Evolutionary conservation across 2,888 invertebrate species (phyloP).

Genomic region (Melipona bicolor): DNA sequence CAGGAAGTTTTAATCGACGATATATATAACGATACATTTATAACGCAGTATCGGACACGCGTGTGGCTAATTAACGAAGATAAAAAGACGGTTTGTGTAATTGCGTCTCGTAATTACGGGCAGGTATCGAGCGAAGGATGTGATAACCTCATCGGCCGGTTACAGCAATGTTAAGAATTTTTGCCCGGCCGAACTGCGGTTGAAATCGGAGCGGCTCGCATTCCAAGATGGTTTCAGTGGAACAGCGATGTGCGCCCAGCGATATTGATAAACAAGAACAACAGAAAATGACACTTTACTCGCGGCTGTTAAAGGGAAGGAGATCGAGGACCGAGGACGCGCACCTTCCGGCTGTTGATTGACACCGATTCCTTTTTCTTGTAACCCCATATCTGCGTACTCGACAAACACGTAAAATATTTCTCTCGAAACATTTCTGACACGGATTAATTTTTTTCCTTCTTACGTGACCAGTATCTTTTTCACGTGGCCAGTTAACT

Average conservation of each 20-base stretch:
- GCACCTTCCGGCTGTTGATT: slow-evolving; percentile 46
- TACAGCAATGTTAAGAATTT: slow-evolving; percentile 74
- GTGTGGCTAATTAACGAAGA: slow-evolving; percentile 49
- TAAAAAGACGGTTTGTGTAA: slow-evolving; percentile 58
- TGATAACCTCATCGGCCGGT: slow-evolving; percentile 68
- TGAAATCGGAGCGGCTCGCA: slow-evolving; percentile 76
- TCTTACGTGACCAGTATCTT: not conserved
- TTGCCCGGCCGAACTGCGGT: slow-evolving; percentile 71
- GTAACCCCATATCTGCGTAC: not conserved
- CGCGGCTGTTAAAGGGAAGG: slow-evolving; percentile 44
- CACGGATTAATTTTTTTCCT: not conserved
- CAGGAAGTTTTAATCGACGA: slow-evolving; percentile 4
- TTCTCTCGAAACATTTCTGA: not conserved
- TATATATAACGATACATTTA: not conserved
- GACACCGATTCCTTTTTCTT: slow-evolving; percentile 39
- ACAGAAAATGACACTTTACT: slow-evolving; percentile 35
- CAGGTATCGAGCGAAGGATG: slow-evolving; percentile 39
- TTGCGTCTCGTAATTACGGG: slow-evolving; percentile 49
- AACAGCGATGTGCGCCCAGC: slow-evolving; percentile 55
- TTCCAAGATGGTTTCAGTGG: slow-evolving; percentile 68
- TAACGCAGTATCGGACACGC: slow-evolving; percentile 13
- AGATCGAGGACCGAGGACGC: slow-evolving; percentile 46
- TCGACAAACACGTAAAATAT: not conserved
- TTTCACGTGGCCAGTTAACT: too few species aligned
- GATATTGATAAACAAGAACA: slow-evolving; percentile 60